These are phyloP conservation scores for Rutpela maculata DNA, from an alignment of 2,888 invertebrate genomes.

Conservation along the genomic window DNA sequence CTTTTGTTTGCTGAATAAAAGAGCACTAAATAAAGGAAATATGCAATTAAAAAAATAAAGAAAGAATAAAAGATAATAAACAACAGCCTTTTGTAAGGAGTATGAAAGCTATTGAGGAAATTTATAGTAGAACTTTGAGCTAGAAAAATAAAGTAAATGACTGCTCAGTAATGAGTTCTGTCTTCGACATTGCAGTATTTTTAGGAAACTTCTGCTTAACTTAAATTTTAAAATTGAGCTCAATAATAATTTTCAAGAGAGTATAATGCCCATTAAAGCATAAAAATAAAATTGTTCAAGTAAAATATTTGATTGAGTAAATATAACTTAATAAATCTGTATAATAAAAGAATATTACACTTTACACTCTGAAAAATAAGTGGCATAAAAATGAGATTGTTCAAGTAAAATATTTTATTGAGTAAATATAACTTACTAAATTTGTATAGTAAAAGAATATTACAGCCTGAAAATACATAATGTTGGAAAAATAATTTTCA, in stretches of 20 bases:
- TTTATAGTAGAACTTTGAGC: conserved; percentile 38
- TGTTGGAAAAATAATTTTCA: too few relatives aligned
- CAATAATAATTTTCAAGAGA: conserved; percentile 1
- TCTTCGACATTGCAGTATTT: conserved; percentile 34
- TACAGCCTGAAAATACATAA: too few relatives aligned
- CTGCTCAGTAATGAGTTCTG: conserved; percentile 36
- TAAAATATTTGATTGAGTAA: not conserved
- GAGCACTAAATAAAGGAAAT: conserved; percentile 60
- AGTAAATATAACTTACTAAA: not conserved
- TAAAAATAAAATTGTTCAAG: conserved; percentile 9
- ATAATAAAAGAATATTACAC: too few relatives aligned
- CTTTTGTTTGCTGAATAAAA: conserved; percentile 61
- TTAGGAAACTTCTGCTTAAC: conserved; percentile 23
- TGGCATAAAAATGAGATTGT: conserved; percentile 15
- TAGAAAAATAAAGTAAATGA: conserved; percentile 41
- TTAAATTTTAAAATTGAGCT: not conserved
- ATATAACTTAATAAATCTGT: not conserved
- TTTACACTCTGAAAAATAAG: too few relatives aligned
- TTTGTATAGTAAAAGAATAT: too few relatives aligned
- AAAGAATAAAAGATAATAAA: conserved; percentile 61
- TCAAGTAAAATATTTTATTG: not conserved
- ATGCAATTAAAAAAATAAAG: conserved; percentile 60
- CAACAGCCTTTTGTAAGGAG: conserved; percentile 42
- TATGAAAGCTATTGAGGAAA: conserved; percentile 31
- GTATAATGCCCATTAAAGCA: conserved; percentile 5